Evolutionary conservation across 2,113 vertebrate genomes (phyloP).

Genomic region (Bubo blakistoni): DNA sequence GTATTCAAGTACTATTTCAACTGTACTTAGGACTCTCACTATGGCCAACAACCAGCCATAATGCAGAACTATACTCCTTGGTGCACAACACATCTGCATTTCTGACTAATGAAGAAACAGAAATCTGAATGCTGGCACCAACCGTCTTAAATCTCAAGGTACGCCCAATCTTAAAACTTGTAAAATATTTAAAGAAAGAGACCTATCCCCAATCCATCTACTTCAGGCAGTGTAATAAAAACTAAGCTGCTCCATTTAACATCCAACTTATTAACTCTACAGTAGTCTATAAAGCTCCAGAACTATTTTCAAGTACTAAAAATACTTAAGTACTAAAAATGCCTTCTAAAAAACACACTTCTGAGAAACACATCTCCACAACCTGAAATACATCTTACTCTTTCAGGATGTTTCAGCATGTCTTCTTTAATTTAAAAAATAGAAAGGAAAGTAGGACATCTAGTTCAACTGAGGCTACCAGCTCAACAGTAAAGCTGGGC

Average conservation of each 20-base stretch:
- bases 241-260: not conserved
- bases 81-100: not conserved
- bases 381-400: not conserved
- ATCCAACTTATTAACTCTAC: not conserved
- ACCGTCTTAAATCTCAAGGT: not conserved
- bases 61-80: not conserved
- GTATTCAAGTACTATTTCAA: not conserved
- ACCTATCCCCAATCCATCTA: not conserved
- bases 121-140: not conserved
- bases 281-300: not conserved
- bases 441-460: not conserved
- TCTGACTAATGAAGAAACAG: not conserved
- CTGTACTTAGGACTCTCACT: not conserved
- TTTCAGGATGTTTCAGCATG: not conserved
- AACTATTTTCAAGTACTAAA: not conserved
- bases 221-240: not conserved
- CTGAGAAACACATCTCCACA: not conserved
- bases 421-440: not conserved
- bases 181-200: not conserved
- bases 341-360: not conserved
- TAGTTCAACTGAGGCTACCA: not conserved
- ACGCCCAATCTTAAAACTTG: not conserved
- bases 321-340: not conserved
- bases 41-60: accelerated
- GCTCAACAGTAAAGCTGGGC: not conserved